A percentile compares a stretch with the other conserved stretches of the same genome.
phyloP scores from a whole-genome alignment of 2,113 vertebrate genomes.

The Ameiurus melas region DNA sequence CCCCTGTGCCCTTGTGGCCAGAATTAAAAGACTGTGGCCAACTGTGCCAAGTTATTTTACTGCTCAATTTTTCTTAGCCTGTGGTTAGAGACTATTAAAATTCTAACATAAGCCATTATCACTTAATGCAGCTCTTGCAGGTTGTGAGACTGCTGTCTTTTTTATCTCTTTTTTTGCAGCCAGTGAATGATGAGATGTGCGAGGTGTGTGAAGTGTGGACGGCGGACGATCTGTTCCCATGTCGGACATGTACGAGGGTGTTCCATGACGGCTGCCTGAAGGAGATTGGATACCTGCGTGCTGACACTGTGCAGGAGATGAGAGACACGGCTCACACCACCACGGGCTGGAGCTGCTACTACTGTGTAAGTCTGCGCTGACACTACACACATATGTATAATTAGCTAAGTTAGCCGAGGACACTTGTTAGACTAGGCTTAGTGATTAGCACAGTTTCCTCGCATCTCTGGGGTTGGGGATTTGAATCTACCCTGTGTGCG shows the following conservation, averaged over 20 bases:
- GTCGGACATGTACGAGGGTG: constrained; percentile 86
- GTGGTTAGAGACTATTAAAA: background rate
- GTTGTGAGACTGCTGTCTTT: background rate
- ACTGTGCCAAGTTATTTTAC: background rate
- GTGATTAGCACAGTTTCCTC: no score
- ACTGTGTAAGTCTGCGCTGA: constrained; percentile 82
- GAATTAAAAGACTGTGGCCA: background rate
- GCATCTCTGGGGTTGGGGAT: no score
- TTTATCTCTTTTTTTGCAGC: constrained; percentile 31
- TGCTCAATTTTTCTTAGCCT: background rate
- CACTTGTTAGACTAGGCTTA: background rate
- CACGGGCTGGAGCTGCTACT: constrained; percentile 95
- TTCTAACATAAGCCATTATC: background rate
- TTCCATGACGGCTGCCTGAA: constrained; percentile 94
- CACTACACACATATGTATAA: background rate
- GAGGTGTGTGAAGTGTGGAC: constrained; percentile 98
- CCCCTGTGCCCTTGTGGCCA: background rate
- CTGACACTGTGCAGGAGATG: constrained; percentile 79
- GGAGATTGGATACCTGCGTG: constrained; percentile 88
- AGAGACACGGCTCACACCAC: constrained; percentile 84
- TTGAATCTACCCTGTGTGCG: no score
- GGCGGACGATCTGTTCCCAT: constrained; percentile 90
- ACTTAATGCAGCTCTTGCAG: background rate
- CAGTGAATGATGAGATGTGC: constrained; percentile 88
- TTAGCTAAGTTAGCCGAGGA: no score